Conservation (phyloP, 2,888 invertebrate species). For the Blastobasis adustella region DNA sequence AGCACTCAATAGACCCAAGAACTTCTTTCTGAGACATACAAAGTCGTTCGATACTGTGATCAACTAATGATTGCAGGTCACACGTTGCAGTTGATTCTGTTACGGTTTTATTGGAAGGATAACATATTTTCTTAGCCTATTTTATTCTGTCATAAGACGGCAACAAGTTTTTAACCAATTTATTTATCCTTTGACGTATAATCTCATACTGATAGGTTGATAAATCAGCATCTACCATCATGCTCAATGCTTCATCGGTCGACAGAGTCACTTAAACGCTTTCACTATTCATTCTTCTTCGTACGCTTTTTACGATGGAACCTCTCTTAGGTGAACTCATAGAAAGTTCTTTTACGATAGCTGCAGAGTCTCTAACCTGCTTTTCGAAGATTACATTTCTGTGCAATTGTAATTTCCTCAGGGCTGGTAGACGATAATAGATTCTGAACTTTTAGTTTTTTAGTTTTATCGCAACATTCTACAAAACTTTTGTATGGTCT, state of each 20-base stretch:
- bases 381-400: background rate
- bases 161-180: background rate
- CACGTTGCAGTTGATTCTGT: background rate
- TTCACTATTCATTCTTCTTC: background rate
- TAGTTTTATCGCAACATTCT: background rate
- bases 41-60: background rate
- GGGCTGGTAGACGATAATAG: background rate
- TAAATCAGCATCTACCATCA: background rate
- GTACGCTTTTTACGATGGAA: background rate
- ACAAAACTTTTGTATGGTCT: background rate
- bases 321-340: background rate
- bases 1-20: too few species aligned
- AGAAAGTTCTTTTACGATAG: background rate
- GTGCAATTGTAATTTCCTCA: constrained; percentile 1
- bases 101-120: background rate
- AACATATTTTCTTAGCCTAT: background rate
- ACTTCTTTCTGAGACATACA: background rate
- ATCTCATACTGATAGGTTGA: background rate
- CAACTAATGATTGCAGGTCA: background rate
- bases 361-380: constrained; percentile 1
- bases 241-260: background rate
- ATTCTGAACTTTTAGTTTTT: background rate
- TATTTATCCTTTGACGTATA: background rate
- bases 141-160: background rate
- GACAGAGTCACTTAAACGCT: background rate